phyloP scores from a whole-genome alignment of 37 sponge, comb jelly and placozoan species.

The Mnemiopsis leidyi region DNA sequence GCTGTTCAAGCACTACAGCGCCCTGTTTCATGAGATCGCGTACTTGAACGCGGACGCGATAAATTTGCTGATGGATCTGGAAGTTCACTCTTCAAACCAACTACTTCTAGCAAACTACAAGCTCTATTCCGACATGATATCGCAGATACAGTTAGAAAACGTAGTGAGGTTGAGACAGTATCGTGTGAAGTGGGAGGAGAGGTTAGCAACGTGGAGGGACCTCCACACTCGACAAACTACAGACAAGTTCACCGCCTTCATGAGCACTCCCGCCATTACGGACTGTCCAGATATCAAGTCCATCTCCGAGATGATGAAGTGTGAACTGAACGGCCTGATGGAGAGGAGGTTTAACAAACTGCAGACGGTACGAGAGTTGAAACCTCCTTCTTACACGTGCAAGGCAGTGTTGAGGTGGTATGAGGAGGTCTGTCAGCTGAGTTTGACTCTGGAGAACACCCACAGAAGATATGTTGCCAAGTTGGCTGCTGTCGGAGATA shows the following conservation, averaged over 20 bases:
- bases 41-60: slow-evolving; percentile 4
- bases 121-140: slow-evolving; percentile 16
- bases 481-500: not conserved
- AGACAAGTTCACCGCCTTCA: slow-evolving; percentile 35
- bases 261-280: slow-evolving; percentile 32
- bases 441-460: slow-evolving; percentile 26
- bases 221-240: not conserved
- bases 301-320: not conserved
- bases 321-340: not conserved
- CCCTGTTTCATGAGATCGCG: slow-evolving; percentile 37
- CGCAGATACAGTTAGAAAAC: slow-evolving; percentile 57
- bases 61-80: slow-evolving; percentile 35
- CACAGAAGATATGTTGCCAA: slow-evolving; percentile 6
- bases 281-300: slow-evolving; percentile 37
- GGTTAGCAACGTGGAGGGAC: slow-evolving; percentile 56
- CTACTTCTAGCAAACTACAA: slow-evolving; percentile 39
- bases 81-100: not conserved
- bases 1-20: slow-evolving; percentile 54
- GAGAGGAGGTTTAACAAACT: slow-evolving; percentile 25
- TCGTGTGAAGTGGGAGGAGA: slow-evolving; percentile 44
- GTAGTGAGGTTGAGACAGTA: slow-evolving; percentile 30
- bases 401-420: slow-evolving; percentile 15
- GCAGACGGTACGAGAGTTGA: not conserved
- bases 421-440: slow-evolving; percentile 54
- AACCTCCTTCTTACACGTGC: not conserved